These are phyloP conservation scores for Pteronura brasiliensis DNA, from an alignment of 2,113 vertebrate genomes.

Conservation along the genomic window DNA sequence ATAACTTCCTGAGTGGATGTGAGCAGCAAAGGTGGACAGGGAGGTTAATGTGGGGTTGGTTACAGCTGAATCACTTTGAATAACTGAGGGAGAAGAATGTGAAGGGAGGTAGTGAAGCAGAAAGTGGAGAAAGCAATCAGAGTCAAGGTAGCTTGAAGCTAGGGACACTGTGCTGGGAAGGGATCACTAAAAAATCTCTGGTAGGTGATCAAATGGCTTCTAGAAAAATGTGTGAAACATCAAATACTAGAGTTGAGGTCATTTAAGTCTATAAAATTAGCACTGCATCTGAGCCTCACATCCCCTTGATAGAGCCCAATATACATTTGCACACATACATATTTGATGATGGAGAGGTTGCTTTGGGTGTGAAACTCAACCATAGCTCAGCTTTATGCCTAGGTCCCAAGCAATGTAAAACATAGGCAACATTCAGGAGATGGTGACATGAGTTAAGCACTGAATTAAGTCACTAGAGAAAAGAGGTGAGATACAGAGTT, in stretches of 20 bases:
- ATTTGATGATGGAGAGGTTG: background rate
- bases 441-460: background rate
- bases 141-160: background rate
- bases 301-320: background rate
- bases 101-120: background rate
- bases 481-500: background rate
- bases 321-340: too few species aligned
- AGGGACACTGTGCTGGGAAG: background rate
- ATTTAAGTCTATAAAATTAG: background rate
- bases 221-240: background rate
- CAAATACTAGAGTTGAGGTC: background rate
- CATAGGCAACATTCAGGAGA: rapidly evolving
- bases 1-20: background rate
- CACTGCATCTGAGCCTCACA: background rate
- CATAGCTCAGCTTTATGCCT: background rate
- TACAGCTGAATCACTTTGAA: background rate
- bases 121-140: background rate
- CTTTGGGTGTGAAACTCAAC: background rate
- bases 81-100: background rate
- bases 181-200: background rate
- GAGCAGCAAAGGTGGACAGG: background rate
- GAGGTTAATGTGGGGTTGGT: background rate
- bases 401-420: background rate
- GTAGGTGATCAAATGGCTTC: background rate
- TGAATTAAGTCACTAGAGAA: background rate